Percentiles rank a stretch among this genome's conserved stretches.
These are phyloP conservation scores for Hydrotaea diabolus DNA, from an alignment of 2,888 invertebrate genomes.

Conservation along the genomic window DNA sequence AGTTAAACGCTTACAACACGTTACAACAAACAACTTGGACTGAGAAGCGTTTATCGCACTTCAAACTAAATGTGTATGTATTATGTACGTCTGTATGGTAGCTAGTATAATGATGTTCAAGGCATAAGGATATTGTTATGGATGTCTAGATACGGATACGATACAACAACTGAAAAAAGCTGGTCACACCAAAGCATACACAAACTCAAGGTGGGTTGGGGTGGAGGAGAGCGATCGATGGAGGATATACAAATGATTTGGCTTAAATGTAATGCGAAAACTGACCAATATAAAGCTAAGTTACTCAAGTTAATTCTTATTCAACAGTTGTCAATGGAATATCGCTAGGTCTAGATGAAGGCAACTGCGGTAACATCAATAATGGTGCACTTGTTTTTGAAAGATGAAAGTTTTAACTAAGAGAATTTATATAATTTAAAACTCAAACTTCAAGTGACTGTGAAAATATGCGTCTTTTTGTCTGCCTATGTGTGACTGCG, in stretches of 20 bases:
- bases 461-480: too few species aligned
- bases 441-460: too few species aligned
- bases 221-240: neutral
- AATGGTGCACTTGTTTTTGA: neutral
- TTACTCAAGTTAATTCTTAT: neutral
- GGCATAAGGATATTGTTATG: neutral
- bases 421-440: neutral
- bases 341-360: neutral
- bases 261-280: neutral
- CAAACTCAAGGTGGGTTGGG: constrained; percentile 16
- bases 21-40: constrained; percentile 3
- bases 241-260: constrained; percentile 16
- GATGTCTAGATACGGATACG: neutral
- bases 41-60: neutral
- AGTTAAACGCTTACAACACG: neutral
- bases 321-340: constrained; percentile 13
- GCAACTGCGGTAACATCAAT: constrained; percentile 4
- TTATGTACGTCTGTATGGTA: neutral
- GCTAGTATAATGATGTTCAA: constrained; percentile 13
- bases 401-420: constrained; percentile 16
- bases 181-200: constrained; percentile 2
- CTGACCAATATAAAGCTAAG: neutral
- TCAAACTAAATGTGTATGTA: neutral
- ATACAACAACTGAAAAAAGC: constrained; percentile 5
- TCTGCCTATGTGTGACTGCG: too few species aligned